Conservation (phyloP, 2,888 invertebrate species). For the Anthophora plumipes region DNA sequence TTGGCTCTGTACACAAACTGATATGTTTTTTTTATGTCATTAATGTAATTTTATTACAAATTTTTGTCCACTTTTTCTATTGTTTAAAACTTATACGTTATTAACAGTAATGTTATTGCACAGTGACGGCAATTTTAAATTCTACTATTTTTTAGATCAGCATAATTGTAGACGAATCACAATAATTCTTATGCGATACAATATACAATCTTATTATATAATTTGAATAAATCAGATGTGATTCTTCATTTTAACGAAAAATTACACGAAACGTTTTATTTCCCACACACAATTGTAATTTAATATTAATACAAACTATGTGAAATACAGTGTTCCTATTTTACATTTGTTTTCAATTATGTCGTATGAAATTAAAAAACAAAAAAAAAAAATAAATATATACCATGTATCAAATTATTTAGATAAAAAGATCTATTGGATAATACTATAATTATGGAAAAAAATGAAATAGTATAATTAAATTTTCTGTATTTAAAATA, state of each 20-base stretch:
- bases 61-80: conserved; percentile 37
- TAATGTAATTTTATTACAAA: conserved; percentile 57
- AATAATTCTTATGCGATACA: conserved; percentile 23
- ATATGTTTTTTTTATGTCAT: conserved; percentile 53
- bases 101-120: conserved; percentile 54
- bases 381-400: conserved; percentile 25
- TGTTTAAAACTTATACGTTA: conserved; percentile 49
- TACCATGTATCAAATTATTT: conserved; percentile 1
- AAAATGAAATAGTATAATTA: conserved; percentile 17
- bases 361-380: background rate
- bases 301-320: conserved; percentile 21
- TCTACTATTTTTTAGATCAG: conserved; percentile 21
- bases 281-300: conserved; percentile 22
- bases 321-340: conserved; percentile 26
- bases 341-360: conserved; percentile 34
- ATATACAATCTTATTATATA: conserved; percentile 22
- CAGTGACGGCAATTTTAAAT: conserved; percentile 34
- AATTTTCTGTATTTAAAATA: conserved; percentile 51
- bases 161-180: conserved; percentile 30
- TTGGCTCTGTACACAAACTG: conserved; percentile 46
- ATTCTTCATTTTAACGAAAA: conserved; percentile 17
- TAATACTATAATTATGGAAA: conserved; percentile 15
- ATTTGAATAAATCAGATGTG: conserved; percentile 24
- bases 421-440: conserved; percentile 3
- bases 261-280: conserved; percentile 21